Base-by-base conservation (phyloP, 2,888 invertebrate genomes). In the Oscheius onirici region DNA sequence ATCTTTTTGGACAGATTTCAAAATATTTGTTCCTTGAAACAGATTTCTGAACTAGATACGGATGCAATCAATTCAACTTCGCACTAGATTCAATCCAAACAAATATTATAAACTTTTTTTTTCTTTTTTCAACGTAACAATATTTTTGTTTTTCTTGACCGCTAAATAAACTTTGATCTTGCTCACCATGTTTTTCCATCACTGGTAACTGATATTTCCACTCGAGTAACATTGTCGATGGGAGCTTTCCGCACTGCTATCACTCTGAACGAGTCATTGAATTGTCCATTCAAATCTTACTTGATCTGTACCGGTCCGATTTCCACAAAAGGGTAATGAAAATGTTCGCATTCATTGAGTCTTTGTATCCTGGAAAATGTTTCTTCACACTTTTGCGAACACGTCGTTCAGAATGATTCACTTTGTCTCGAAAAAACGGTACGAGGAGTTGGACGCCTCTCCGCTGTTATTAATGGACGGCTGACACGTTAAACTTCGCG, bases 321-420 rank as follows among this genome's bases (percentile, higher is more conserved):
- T 80, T 94, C 93, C 20, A 96, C 95, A 80, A 93, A 91, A 88
- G 97, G 96, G 89, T 97, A 97, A 89, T 97, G 97, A 89, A 97
- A 97, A 89, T 97, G 97, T 5, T 96, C 96, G 89, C 97, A 97
- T 88, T 97, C 96, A 89, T 95, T 95, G 75, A 97, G 91, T 1
- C 77, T 72, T 61, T 79, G 79, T 40, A 79, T 79, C 26, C 73
- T 75, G 40, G n/a, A 60, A 72, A 60, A 34, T 24, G 8, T 61
- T n/a, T 28, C 22, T 52, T 24, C n/a, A 26, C 22, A 26, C 22
- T 44, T 49, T n/a, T 28, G 26, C 28, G 15, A 22, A 63, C 46
- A 63, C 26, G 28, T 49, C 49, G 17, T 28, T 63, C 34, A 24
- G 15, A 10, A 10, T 43, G 60, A 60, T 60, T 41, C 22, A 43